Conservation (phyloP, 1,140 invertebrate species). For the Nasonia giraulti region DNA sequence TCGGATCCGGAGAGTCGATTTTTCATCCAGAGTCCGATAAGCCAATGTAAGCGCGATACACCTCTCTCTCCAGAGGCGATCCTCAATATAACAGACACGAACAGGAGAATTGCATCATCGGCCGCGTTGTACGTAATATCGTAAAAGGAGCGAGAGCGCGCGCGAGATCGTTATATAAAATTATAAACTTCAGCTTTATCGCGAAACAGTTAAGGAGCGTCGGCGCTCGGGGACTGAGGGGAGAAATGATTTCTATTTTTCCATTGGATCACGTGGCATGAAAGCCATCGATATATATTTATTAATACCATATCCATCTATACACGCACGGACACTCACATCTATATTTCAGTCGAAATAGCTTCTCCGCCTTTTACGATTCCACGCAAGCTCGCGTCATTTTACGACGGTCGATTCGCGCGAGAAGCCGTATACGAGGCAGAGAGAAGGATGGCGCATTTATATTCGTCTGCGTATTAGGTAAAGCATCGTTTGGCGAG, state of each 20-base stretch:
- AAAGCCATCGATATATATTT: not conserved
- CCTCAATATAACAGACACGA: no score
- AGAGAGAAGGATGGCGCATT: not conserved
- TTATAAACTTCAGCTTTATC: not conserved
- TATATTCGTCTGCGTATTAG: not conserved
- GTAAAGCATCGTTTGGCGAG: not conserved
- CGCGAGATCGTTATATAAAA: not conserved
- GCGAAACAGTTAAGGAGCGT: no score
- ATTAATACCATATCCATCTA: constrained; percentile 1
- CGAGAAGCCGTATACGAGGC: not conserved
- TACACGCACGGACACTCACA: no score
- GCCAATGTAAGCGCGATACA: no score
- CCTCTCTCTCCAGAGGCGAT: no score
- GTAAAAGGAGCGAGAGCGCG: no score
- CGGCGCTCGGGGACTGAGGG: not conserved
- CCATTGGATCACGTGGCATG: not conserved
- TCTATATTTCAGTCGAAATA: constrained; percentile 36
- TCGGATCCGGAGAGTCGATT: no score
- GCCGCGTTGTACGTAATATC: no score
- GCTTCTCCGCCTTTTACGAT: constrained; percentile 48
- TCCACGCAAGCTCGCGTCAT: not conserved
- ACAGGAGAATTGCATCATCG: no score
- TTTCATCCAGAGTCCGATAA: no score
- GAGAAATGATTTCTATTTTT: not conserved
- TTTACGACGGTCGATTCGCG: not conserved